Evolutionary conservation across 2,888 invertebrate species (phyloP).

Genomic region (Carterocephalus palaemon): DNA sequence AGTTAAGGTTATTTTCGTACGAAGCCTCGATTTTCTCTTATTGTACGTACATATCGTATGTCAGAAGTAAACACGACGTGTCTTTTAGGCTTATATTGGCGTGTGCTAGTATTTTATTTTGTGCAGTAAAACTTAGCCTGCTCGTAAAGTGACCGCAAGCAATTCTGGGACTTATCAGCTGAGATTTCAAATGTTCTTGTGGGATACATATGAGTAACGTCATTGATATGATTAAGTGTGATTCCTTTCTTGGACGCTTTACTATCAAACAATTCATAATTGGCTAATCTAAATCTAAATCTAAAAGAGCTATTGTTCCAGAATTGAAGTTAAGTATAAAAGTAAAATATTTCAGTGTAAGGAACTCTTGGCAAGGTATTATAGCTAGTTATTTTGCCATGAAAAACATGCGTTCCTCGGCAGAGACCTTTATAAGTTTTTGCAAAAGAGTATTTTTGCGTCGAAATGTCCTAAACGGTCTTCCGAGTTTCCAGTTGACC

Average conservation of each 20-base stretch:
- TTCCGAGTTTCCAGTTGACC: conserved; percentile 24
- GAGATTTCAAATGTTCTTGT: conserved; percentile 3
- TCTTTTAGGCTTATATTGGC: conserved; percentile 9
- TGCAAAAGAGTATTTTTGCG: neutral
- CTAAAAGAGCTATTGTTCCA: no score
- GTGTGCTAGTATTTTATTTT: conserved; percentile 2
- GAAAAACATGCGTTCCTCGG: neutral
- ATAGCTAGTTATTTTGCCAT: no score
- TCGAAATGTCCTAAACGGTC: conserved; percentile 5
- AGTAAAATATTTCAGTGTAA: no score
- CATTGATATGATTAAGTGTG: conserved; percentile 7
- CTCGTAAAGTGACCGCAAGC: conserved; percentile 7
- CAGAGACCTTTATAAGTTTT: neutral
- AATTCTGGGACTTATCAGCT: conserved; percentile 2
- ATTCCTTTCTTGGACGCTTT: neutral
- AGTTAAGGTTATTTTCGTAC: conserved; percentile 14
- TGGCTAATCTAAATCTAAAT: no score
- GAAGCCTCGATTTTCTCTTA: neutral
- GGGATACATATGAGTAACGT: conserved; percentile 3
- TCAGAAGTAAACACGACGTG: conserved; percentile 1
- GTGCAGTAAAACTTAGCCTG: conserved; percentile 9
- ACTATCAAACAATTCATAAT: no score
- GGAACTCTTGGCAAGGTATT: no score
- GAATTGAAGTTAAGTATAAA: no score
- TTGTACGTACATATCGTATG: neutral